Conservation (phyloP, 92 coral and sea anemone genomes). For the Actinernus sp. region DNA sequence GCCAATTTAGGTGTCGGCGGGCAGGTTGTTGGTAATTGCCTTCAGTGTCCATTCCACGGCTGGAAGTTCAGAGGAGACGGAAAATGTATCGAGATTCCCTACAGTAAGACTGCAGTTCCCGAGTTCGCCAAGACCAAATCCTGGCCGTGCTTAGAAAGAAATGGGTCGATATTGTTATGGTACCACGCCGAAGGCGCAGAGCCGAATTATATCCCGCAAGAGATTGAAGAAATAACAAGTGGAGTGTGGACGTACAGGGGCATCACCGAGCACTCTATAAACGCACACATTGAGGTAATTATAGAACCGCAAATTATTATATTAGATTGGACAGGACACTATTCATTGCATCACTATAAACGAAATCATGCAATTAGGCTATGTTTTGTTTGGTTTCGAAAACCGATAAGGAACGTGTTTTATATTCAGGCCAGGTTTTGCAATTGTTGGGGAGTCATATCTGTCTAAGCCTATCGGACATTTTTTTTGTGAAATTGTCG, state of each 20-base stretch:
- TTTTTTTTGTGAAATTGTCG: no score
- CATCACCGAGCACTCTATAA: constrained; percentile 71
- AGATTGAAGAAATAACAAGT: constrained; percentile 72
- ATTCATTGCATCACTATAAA: no score
- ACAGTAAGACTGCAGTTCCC: constrained; percentile 78
- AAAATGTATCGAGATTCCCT: constrained; percentile 80
- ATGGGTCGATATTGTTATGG: constrained; percentile 79
- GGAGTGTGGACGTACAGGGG: constrained; percentile 87
- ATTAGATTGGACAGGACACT: no score
- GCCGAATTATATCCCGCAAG: constrained; percentile 89
- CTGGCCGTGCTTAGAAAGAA: constrained; percentile 85
- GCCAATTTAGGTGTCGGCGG: constrained; percentile 97
- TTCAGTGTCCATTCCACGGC: constrained; percentile 96
- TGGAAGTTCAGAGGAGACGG: constrained; percentile 94
- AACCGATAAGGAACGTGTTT: no score
- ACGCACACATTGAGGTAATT: constrained; percentile 86
- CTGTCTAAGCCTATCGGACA: no score
- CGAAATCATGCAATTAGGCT: no score
- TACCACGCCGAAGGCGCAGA: constrained; percentile 93
- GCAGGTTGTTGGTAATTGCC: constrained; percentile 74
- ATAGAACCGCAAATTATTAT: no score
- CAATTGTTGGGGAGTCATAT: no score
- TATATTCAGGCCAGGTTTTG: no score
- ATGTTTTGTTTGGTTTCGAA: no score
- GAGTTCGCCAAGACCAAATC: constrained; percentile 76